Conservation (phyloP, 2,113 vertebrate species). For the Pongo pygmaeus region DNA sequence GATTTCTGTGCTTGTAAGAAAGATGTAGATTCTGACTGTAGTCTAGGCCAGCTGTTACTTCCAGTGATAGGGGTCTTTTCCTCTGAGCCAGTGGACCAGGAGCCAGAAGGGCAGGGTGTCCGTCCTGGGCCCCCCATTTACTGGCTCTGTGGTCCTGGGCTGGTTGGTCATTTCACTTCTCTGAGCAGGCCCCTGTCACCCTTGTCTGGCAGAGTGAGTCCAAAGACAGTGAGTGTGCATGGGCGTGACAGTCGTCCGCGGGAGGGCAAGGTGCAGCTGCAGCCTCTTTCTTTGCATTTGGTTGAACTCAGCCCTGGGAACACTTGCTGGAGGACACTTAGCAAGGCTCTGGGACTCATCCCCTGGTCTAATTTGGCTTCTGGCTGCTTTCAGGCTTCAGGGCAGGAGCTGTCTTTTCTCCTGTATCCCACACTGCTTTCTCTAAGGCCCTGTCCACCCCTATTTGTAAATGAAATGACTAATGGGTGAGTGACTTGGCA, state of each 20-base stretch:
- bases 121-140: background rate
- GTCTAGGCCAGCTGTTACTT: background rate
- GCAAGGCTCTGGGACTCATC: background rate
- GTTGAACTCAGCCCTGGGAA: background rate
- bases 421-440: background rate
- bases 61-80: background rate
- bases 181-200: background rate
- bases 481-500: background rate
- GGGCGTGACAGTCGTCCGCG: background rate
- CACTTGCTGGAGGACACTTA: background rate
- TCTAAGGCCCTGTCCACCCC: background rate
- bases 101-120: background rate
- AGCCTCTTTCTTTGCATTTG: background rate
- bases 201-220: background rate
- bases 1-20: background rate
- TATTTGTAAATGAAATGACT: background rate
- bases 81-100: background rate
- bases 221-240: background rate
- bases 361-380: background rate
- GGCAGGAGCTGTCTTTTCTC: background rate
- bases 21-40: background rate
- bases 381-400: background rate
- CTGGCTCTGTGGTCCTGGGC: background rate
- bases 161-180: background rate
- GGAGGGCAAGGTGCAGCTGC: background rate